Percentiles rank a stretch among this genome's conserved stretches.
Conservation (phyloP, 1,140 invertebrate genomes). For the Sminthurinus signatus region DNA sequence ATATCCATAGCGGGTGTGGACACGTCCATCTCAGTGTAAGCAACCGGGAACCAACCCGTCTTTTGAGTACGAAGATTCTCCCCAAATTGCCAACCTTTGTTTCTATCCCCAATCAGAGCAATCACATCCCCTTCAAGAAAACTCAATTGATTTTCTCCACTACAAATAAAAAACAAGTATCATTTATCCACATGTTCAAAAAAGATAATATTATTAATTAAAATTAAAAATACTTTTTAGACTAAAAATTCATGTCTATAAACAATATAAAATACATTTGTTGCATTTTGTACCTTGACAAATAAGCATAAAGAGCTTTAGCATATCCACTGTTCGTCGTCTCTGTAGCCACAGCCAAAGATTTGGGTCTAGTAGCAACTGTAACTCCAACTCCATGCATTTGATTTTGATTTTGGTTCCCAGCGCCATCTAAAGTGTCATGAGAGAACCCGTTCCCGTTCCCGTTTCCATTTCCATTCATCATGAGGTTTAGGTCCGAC, state of each 20-base stretch:
- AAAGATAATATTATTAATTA: no score
- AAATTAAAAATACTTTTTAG: no score
- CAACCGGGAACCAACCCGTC: conserved; percentile 88
- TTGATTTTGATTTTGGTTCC: not conserved
- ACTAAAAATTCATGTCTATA: no score
- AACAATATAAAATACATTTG: no score
- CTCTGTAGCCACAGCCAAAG: conserved; percentile 58
- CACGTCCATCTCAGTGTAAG: conserved; percentile 71
- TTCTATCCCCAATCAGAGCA: conserved; percentile 77
- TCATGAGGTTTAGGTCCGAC: conserved; percentile 72
- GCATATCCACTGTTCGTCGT: conserved; percentile 47
- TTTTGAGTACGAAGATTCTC: conserved; percentile 82
- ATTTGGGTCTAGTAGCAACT: conserved; percentile 50
- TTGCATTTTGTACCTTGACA: no score
- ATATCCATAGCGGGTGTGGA: conserved; percentile 26
- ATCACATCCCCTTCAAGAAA: conserved; percentile 87
- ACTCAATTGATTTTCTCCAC: conserved; percentile 83
- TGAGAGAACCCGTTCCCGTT: not conserved
- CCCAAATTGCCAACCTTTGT: conserved; percentile 92
- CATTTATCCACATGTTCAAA: no score
- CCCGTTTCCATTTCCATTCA: conserved; percentile 19
- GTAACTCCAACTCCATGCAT: not conserved
- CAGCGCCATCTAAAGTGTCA: not conserved
- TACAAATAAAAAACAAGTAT: no score
- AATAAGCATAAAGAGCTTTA: conserved; percentile 78